Evolutionary conservation across 2,113 vertebrate genomes (phyloP), one percentile per base, ranked within the genome.

Genomic region (Coregonus clupeaformis): DNA sequence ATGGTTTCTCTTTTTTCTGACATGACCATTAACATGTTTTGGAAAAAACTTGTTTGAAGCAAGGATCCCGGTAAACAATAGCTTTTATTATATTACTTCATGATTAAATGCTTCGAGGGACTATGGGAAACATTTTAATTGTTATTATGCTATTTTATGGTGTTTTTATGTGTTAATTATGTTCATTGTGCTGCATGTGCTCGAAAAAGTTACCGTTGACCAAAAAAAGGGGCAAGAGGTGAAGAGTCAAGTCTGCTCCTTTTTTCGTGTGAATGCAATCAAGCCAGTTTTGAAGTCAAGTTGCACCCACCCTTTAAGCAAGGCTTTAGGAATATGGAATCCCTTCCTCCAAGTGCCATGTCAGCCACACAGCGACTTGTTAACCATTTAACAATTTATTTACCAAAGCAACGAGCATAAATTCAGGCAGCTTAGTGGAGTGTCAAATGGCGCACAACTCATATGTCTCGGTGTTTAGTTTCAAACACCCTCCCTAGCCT

Each of bases 321-420:
- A 75, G 66, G 69, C 66, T 80, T 47, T 60, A 59, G 20, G 80
- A 80, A 77, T 45, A 75, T 84, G 47, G 73, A 65, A 66, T 29
- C 1, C 85, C 86, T 25, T 29, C 45, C 18, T 22, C 71, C 76
- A 80, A 84, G 86, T 80, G 82, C 76, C 76, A 22, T 68, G 77
- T 65, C 78, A 87, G 70, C 79, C 66, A 55, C 76, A 60, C 77
- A 86, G 72, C 77, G 68, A 66, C 88, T 87, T n/a, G 77, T 87
- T 87, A 78, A 79, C 82, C 84, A 75, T 75, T 84, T 91, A 90
- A 90, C 89, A 78, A 70, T 74, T 72, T 59, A 68, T 30, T 59
- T 24, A 30, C 71, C n/a, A 22, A 25, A 71, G 69, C 73, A 32
- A 16, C 9, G 45, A 77, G 74, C 74, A 78, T 74, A 69, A 72